Evolutionary conservation across 2,888 invertebrate species (phyloP).

Genomic region (Hesperia comma): DNA sequence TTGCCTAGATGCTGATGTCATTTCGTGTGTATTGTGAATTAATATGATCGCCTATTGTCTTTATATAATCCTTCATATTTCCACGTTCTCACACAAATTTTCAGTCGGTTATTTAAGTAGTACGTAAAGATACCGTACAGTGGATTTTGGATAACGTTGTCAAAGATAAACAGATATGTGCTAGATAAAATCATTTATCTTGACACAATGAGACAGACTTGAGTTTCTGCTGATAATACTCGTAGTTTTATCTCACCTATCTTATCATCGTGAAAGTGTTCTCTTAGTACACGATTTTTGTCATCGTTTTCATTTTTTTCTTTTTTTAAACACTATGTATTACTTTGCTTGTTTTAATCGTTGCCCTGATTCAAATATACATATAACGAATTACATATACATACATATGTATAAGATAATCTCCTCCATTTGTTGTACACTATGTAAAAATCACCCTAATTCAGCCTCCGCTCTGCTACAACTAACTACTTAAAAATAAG

Average conservation of each 20-base stretch:
- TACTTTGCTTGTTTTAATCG: not conserved
- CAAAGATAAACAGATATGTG: constrained; percentile 18
- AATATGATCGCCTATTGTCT: constrained; percentile 12
- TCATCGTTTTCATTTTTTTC: not conserved
- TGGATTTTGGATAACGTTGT: not conserved
- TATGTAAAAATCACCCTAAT: too few species aligned
- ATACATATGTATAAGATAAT: too few species aligned
- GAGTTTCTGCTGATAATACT: constrained; percentile 24
- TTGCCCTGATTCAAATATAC: too few species aligned
- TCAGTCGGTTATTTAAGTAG: not conserved
- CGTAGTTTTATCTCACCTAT: constrained; percentile 5
- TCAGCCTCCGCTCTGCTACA: too few species aligned
- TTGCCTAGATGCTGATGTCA: constrained; percentile 22
- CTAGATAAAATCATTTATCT: constrained; percentile 24
- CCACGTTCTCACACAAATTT: constrained; percentile 1
- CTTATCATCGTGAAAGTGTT: constrained; percentile 24
- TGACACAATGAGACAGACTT: constrained; percentile 26
- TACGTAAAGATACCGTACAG: not conserved
- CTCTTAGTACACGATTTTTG: not conserved
- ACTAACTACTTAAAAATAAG: too few species aligned
- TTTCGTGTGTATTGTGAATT: constrained; percentile 14
- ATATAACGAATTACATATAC: too few species aligned
- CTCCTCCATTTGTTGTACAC: too few species aligned
- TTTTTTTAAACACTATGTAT: not conserved
- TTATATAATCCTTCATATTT: constrained; percentile 7